Evolutionary conservation across 2,113 vertebrate genomes (phyloP).

Genomic region (Mus spicilegus): DNA sequence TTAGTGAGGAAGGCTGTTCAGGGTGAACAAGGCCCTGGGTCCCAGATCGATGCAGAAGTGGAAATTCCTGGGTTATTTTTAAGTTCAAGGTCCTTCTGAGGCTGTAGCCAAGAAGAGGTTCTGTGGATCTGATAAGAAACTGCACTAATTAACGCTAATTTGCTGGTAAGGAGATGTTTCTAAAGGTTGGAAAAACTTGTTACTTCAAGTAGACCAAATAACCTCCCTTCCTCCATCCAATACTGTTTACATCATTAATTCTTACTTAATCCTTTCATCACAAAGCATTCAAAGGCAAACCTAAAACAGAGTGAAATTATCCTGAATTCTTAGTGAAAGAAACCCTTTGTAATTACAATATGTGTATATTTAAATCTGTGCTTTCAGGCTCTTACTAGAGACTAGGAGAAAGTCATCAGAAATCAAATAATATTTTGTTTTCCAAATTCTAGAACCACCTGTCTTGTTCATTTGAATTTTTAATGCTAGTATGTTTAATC

Average conservation of each 20-base stretch:
- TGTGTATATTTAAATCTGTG: not conserved
- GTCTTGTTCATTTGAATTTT: not conserved
- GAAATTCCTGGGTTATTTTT: not conserved
- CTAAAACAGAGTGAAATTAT: not conserved
- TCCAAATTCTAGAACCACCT: not conserved
- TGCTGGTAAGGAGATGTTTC: conserved; percentile 51
- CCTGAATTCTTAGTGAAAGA: not conserved
- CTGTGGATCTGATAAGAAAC: conserved; percentile 61
- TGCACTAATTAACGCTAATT: conserved; percentile 67
- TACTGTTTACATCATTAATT: not conserved
- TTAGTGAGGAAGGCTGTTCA: not conserved
- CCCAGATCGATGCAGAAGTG: accelerated
- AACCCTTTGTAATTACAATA: not conserved
- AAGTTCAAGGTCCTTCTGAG: not conserved
- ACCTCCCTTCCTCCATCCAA: not conserved
- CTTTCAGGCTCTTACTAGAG: not conserved
- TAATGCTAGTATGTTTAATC: not conserved
- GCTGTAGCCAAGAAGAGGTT: not conserved
- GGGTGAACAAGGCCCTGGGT: not conserved
- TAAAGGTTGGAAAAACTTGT: conserved; percentile 28
- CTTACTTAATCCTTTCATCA: not conserved
- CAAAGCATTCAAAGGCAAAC: not conserved
- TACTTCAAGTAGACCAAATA: conserved; percentile 15
- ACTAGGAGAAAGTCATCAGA: not conserved
- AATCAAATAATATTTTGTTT: not conserved